Conservation (phyloP, 2,888 invertebrate species). For the Chrysomela aeneicollis region DNA sequence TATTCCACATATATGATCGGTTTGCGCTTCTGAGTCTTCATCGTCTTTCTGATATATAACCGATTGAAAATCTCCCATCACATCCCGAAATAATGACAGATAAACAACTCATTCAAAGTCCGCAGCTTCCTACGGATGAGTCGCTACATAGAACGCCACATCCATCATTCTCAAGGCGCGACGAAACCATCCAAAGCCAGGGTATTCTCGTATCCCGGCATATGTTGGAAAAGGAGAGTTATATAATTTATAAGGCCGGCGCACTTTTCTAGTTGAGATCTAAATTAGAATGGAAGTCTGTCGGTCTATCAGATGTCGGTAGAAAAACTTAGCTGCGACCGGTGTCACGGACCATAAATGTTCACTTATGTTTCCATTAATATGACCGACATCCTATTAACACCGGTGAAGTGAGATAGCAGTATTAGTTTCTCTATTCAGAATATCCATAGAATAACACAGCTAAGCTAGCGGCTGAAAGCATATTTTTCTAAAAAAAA, state of each 20-base stretch:
- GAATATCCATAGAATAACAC: too few species aligned
- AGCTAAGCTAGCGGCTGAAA: too few species aligned
- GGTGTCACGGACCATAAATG: slow-evolving; percentile 63
- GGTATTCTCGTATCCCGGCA: slow-evolving; percentile 31
- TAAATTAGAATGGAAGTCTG: slow-evolving; percentile 43
- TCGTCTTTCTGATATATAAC: slow-evolving; percentile 1
- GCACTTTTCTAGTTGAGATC: slow-evolving; percentile 42
- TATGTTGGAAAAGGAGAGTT: slow-evolving; percentile 35
- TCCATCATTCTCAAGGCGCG: slow-evolving; percentile 54
- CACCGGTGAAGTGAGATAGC: slow-evolving; percentile 52
- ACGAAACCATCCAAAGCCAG: slow-evolving; percentile 47
- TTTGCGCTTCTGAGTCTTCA: not conserved
- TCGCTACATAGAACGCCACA: slow-evolving; percentile 55
- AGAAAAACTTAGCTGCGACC: slow-evolving; percentile 54
- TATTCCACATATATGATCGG: too few species aligned
- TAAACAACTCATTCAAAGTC: slow-evolving; percentile 48
- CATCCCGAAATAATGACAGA: slow-evolving; percentile 38
- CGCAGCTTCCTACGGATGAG: slow-evolving; percentile 58
- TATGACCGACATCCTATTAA: slow-evolving; percentile 57
- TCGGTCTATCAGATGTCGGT: slow-evolving; percentile 55
- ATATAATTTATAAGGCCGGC: slow-evolving; percentile 36
- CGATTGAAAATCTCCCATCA: slow-evolving; percentile 18
- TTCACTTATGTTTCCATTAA: slow-evolving; percentile 64
- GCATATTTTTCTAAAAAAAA: too few species aligned
- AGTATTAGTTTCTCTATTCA: too few species aligned